These are phyloP conservation scores for Callosobruchus maculatus DNA, from an alignment of 2,888 invertebrate species.

Conservation along the genomic window DNA sequence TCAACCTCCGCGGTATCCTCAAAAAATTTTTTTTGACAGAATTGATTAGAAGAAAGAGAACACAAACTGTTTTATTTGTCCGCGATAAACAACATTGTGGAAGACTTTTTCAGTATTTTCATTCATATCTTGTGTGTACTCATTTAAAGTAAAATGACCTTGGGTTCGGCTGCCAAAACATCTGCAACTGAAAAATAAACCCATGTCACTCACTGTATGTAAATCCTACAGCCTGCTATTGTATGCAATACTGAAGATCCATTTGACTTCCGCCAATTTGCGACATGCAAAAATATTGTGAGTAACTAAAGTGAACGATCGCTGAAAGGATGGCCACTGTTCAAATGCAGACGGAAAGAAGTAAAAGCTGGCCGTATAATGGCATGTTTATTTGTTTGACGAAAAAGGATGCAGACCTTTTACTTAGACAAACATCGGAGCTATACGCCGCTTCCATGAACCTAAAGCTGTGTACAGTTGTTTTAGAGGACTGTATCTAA, in stretches of 20 bases:
- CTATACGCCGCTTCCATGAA: no score
- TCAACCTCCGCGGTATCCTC: no score
- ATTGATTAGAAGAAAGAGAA: no score
- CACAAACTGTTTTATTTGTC: no score
- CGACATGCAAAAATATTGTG: background rate
- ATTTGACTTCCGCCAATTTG: background rate
- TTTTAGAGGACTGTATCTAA: background rate
- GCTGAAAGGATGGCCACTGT: background rate
- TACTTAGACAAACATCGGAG: background rate
- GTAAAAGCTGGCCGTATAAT: background rate
- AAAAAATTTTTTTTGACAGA: no score
- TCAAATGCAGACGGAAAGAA: background rate
- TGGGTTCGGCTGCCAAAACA: background rate
- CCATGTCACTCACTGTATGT: background rate
- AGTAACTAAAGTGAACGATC: background rate
- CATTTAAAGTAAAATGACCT: background rate
- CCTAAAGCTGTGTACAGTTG: background rate
- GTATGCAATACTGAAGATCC: background rate
- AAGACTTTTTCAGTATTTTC: background rate
- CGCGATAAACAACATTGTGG: no score
- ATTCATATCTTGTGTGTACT: background rate
- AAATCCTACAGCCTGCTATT: background rate
- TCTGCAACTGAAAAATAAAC: background rate
- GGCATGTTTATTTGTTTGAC: background rate
- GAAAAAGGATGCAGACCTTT: background rate